These are phyloP conservation scores for Uropetala carovei DNA, from an alignment of 2,888 invertebrate genomes.

Conservation along the genomic window DNA sequence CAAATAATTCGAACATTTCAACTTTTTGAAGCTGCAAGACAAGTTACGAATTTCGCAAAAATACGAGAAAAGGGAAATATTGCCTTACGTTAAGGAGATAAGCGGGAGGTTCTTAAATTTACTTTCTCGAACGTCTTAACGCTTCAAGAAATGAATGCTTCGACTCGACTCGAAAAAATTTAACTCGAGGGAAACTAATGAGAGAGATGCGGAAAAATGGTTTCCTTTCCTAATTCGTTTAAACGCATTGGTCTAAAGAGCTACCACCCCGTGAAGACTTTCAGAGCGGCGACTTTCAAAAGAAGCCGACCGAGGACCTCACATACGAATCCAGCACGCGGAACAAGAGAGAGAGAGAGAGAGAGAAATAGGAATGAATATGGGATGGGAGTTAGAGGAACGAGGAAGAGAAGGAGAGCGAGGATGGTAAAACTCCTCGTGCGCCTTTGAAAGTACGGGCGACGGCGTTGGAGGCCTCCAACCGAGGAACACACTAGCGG, in stretches of 20 bases:
- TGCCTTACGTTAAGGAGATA: too few species aligned
- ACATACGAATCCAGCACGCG: constrained; percentile 19
- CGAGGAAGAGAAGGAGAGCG: neutral
- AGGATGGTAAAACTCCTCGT: neutral
- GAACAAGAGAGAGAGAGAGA: neutral
- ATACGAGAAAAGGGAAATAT: too few species aligned
- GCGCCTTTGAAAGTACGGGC: neutral
- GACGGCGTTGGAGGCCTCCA: neutral
- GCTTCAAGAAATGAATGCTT: neutral
- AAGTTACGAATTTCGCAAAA: too few species aligned
- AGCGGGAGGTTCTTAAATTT: too few species aligned
- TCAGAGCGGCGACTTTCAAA: neutral
- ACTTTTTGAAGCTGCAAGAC: too few species aligned
- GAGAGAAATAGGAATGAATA: neutral
- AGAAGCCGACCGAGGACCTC: constrained; percentile 6
- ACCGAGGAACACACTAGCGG: neutral
- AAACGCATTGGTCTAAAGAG: neutral
- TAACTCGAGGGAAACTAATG: neutral
- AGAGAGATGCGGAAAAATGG: neutral
- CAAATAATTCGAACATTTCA: too few species aligned
- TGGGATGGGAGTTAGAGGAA: neutral
- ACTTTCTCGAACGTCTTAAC: too few species aligned
- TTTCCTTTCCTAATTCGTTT: neutral
- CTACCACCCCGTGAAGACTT: constrained; percentile 5
- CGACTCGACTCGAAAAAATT: neutral